phyloP scores from a whole-genome alignment of 2,797 vertebrate species.

The Crenichthys baileyi region DNA sequence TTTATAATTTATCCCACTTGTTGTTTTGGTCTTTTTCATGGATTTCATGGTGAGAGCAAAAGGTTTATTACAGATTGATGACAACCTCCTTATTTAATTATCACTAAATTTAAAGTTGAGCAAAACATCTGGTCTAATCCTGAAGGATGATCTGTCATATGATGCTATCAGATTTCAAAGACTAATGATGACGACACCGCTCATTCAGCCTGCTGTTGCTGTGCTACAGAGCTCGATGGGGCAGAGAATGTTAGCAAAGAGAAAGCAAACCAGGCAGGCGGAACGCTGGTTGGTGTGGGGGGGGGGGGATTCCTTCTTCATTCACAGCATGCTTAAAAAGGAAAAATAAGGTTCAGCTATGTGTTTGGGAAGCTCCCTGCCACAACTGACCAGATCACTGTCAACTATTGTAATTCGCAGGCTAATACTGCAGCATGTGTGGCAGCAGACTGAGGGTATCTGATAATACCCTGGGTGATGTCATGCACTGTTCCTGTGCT shows the following conservation, averaged over 20 bases:
- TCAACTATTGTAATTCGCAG: constrained; percentile 57
- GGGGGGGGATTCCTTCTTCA: constrained; percentile 5
- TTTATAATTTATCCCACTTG: not conserved
- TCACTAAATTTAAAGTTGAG: not conserved
- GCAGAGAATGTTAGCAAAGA: constrained; percentile 44
- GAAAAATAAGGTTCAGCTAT: constrained; percentile 38
- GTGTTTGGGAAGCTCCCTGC: constrained; percentile 35
- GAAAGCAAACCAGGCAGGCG: constrained; percentile 7
- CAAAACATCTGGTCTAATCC: not conserved
- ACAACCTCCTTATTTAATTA: not conserved
- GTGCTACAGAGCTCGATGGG: constrained; percentile 43
- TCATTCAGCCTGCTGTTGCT: constrained; percentile 29
- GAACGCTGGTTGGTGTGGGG: not conserved
- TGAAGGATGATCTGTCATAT: not conserved
- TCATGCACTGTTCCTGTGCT: constrained; percentile 71
- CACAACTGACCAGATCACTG: constrained; percentile 17
- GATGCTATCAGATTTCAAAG: constrained; percentile 8
- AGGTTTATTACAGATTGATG: not conserved
- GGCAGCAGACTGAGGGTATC: constrained; percentile 69
- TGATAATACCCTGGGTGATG: constrained; percentile 75
- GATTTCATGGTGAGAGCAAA: not conserved
- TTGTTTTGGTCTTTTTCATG: constrained; percentile 18
- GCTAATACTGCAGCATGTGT: constrained; percentile 77
- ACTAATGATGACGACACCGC: not conserved
- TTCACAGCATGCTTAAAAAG: constrained; percentile 28